Percentiles rank a stretch among this genome's conserved stretches.
These are phyloP conservation scores for Polydrusus pterygomalis DNA, from an alignment of 2,888 invertebrate genomes.

Conservation along the genomic window DNA sequence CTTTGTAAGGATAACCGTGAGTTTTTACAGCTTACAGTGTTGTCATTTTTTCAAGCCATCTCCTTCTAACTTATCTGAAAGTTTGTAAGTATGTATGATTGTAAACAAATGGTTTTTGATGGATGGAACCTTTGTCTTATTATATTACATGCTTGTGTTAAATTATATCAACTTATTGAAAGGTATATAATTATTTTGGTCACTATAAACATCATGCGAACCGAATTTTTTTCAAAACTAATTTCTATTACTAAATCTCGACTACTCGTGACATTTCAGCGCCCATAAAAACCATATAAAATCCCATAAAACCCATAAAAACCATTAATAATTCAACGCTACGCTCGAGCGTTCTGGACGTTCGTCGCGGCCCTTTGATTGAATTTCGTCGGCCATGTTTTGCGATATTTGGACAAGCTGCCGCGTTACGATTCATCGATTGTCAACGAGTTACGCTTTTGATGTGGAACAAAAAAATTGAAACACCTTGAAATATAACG, in stretches of 20 bases:
- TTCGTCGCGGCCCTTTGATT: conserved; percentile 30
- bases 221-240: not conserved
- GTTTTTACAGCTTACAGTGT: too few relatives aligned
- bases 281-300: conserved; percentile 31
- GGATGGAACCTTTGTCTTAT: too few relatives aligned
- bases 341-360: conserved; percentile 26
- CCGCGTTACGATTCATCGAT: conserved; percentile 17
- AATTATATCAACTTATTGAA: too few relatives aligned
- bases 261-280: not conserved
- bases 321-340: conserved; percentile 28
- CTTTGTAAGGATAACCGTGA: too few relatives aligned
- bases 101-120: too few relatives aligned
- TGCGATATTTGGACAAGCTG: conserved; percentile 31
- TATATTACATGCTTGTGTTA: too few relatives aligned
- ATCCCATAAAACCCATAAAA: conserved; percentile 18
- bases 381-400: conserved; percentile 29
- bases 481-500: conserved; percentile 15
- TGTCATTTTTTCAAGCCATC: too few relatives aligned
- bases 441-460: conserved; percentile 12
- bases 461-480: not conserved
- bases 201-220: too few relatives aligned
- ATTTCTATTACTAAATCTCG: conserved; percentile 10
- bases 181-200: too few relatives aligned
- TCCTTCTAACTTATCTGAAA: too few relatives aligned
- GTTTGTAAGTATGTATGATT: too few relatives aligned